Evolutionary conservation across 2,797 vertebrate species (phyloP).

Genomic region (Gambelia wislizenii): DNA sequence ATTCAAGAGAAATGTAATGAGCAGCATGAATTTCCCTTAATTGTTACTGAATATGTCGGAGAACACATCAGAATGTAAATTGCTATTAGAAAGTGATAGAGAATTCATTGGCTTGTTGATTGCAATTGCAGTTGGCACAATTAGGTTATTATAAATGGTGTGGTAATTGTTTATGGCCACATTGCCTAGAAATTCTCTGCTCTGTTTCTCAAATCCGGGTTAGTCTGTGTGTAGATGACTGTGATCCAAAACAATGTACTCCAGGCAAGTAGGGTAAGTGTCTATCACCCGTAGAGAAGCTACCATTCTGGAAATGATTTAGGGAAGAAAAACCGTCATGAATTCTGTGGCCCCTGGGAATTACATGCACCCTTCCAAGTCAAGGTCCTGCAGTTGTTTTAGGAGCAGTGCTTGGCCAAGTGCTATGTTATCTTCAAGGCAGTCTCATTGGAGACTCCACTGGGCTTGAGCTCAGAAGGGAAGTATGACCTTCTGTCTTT

Average conservation of each 20-base stretch:
- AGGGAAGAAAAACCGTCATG: too few relatives aligned
- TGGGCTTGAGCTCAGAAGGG: neutral
- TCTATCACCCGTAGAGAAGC: neutral
- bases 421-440: neutral
- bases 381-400: neutral
- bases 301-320: neutral
- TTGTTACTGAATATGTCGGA: neutral
- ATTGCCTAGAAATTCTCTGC: neutral
- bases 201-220: neutral
- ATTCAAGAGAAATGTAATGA: slow-evolving; percentile 39
- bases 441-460: neutral
- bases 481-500: neutral
- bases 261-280: neutral
- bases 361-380: neutral
- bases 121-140: neutral
- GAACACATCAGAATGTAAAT: neutral
- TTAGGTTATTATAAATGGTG: slow-evolving; percentile 11
- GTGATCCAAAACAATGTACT: neutral
- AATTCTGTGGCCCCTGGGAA: neutral
- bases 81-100: neutral
- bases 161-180: neutral
- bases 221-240: neutral
- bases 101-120: neutral
- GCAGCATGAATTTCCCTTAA: slow-evolving; percentile 22
- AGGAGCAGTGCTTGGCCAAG: neutral